Evolutionary conservation across 2,888 invertebrate species (phyloP).

Genomic region (Lithophane ornitopus): DNA sequence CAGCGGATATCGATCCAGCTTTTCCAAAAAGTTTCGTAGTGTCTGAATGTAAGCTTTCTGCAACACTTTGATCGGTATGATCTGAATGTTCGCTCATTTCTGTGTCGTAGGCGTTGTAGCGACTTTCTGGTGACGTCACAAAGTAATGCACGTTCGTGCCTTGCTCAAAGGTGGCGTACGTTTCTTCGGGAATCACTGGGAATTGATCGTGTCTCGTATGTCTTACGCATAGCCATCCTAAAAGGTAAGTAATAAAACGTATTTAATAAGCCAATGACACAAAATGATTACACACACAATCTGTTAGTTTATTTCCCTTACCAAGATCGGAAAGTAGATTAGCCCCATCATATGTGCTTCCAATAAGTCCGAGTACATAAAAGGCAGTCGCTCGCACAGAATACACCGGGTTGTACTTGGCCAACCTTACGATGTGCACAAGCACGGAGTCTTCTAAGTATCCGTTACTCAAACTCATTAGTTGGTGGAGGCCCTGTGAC

Average conservation of each 20-base stretch:
- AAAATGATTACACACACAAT: no score
- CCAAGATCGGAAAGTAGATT: conserved; percentile 94
- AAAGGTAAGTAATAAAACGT: conserved; percentile 8
- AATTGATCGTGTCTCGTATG: conserved; percentile 94
- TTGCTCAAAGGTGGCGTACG: conserved; percentile 88
- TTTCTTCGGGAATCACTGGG: conserved; percentile 93
- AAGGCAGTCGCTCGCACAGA: conserved; percentile 97
- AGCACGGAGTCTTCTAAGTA: conserved; percentile 83
- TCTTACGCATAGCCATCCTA: conserved; percentile 94
- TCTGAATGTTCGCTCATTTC: conserved; percentile 88
- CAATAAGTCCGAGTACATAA: conserved; percentile 96
- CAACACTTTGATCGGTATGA: conserved; percentile 86
- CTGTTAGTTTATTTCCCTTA: conserved; percentile 72
- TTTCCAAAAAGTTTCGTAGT: conserved; percentile 74
- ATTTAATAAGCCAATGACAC: background rate
- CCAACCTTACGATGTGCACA: conserved; percentile 91
- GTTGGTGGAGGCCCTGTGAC: conserved; percentile 93
- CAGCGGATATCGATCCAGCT: conserved; percentile 71
- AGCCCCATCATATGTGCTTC: conserved; percentile 95
- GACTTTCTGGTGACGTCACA: conserved; percentile 81
- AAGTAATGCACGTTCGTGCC: conserved; percentile 73
- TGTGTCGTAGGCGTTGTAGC: conserved; percentile 80
- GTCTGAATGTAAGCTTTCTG: conserved; percentile 85
- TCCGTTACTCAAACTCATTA: conserved; percentile 90
- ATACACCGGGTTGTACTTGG: conserved; percentile 95